phyloP scores from a whole-genome alignment of 2,888 invertebrate genomes.

The Agonum fuliginosum region DNA sequence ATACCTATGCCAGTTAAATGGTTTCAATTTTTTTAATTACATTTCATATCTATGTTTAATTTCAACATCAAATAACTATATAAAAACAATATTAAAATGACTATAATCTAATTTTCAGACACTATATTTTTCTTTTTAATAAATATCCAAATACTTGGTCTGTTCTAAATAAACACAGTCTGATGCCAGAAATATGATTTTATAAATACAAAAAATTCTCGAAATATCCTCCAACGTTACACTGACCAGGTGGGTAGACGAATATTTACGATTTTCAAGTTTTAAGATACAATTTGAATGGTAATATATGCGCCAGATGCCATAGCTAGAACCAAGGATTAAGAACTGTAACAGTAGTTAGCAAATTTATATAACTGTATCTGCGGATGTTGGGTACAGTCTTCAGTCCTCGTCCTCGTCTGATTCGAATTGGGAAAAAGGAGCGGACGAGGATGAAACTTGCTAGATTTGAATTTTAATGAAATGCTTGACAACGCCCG shows the following conservation, averaged over 20 bases:
- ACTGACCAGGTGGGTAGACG: neutral
- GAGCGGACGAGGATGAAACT: neutral
- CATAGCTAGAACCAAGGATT: neutral
- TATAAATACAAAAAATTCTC: conserved; percentile 15
- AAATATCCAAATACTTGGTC: conserved; percentile 18
- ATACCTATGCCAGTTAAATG: too few species aligned
- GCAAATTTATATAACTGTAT: neutral
- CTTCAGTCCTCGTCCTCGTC: neutral
- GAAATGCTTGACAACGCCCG: conserved; percentile 30
- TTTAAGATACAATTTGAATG: conserved; percentile 38
- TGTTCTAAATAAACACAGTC: conserved; percentile 1
- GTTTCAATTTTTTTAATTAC: too few species aligned
- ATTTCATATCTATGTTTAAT: too few species aligned
- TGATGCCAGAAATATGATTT: conserved; percentile 30
- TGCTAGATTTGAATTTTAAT: conserved; percentile 51
- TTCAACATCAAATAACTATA: too few species aligned
- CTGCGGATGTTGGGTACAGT: too few species aligned
- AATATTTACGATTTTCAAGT: conserved; percentile 20
- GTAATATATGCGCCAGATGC: neutral
- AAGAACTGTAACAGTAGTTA: neutral
- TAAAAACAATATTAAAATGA: too few species aligned
- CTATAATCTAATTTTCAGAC: neutral
- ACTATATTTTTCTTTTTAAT: conserved; percentile 16
- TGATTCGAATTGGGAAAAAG: conserved; percentile 20
- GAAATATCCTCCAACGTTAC: neutral